Conservation (phyloP, 2,113 vertebrate genomes). For the Xiphophorus maculatus region DNA sequence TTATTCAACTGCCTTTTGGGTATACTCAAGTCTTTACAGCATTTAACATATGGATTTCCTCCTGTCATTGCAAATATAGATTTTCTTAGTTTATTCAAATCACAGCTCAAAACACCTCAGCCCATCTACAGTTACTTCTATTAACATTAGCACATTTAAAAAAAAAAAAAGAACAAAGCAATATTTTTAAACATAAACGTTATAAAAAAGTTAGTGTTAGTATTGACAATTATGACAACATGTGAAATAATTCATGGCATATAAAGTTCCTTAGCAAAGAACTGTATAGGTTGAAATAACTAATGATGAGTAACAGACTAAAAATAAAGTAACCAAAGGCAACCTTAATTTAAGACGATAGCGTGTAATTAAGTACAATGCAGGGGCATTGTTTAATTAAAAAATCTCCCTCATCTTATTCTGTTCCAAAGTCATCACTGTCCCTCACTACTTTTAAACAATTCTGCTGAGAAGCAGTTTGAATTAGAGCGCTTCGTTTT, state of each 20-base stretch:
- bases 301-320: conserved; percentile 23
- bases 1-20: neutral
- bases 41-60: neutral
- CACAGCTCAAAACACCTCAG: no score
- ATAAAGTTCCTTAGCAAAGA: neutral
- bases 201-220: no score
- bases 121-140: neutral
- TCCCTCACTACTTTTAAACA: conserved; percentile 57
- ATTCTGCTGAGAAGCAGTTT: conserved; percentile 54
- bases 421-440: conserved; percentile 22
- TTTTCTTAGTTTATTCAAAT: no score
- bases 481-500: conserved; percentile 65
- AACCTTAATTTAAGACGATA: conserved; percentile 44
- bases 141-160: neutral
- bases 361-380: conserved; percentile 59
- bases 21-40: neutral
- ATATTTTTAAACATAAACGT: neutral
- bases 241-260: neutral
- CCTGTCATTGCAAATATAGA: neutral
- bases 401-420: conserved; percentile 67
- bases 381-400: conserved; percentile 73
- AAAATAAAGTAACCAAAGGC: conserved; percentile 46
- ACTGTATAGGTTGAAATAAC: conserved; percentile 5
- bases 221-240: no score
- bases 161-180: neutral